Conservation (phyloP, 2,888 invertebrate genomes). For the Mechanitis messenoides region DNA sequence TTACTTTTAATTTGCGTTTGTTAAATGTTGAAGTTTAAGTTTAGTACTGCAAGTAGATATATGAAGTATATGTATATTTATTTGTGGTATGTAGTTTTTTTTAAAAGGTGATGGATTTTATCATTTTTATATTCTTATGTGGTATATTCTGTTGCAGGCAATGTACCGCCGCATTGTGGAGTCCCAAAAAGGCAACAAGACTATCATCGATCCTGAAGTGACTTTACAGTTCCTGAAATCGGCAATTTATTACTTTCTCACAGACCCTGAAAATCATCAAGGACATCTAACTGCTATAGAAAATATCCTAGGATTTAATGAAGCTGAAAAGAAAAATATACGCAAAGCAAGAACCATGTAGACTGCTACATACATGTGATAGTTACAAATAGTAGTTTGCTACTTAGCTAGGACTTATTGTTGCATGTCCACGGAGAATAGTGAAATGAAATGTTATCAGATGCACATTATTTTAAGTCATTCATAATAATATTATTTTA, state of each 20-base stretch:
- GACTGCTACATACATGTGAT: conserved; percentile 42
- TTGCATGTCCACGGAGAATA: conserved; percentile 32
- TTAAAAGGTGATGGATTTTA: not conserved
- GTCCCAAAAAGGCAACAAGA: conserved; percentile 82
- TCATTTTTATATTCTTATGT: not conserved
- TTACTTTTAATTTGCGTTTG: not conserved
- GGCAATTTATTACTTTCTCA: conserved; percentile 93
- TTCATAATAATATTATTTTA: conserved; percentile 29
- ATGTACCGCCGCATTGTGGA: conserved; percentile 90
- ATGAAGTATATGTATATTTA: conserved; percentile 5
- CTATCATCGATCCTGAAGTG: conserved; percentile 90
- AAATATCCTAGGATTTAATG: conserved; percentile 92
- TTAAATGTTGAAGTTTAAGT: not conserved
- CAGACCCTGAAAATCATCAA: conserved; percentile 91
- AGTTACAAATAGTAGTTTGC: conserved; percentile 32
- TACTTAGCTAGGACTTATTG: conserved; percentile 35
- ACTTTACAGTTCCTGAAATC: conserved; percentile 95
- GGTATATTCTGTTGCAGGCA: conserved; percentile 77
- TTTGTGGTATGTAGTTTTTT: not conserved
- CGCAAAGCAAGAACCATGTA: conserved; percentile 79
- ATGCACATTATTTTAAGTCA: conserved; percentile 42
- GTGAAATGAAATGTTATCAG: conserved; percentile 25
- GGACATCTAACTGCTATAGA: conserved; percentile 93
- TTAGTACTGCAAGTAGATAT: conserved; percentile 1
- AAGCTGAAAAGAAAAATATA: conserved; percentile 87